phyloP scores from a whole-genome alignment of 2,797 vertebrate species.

The Hoplostethus mediterraneus region DNA sequence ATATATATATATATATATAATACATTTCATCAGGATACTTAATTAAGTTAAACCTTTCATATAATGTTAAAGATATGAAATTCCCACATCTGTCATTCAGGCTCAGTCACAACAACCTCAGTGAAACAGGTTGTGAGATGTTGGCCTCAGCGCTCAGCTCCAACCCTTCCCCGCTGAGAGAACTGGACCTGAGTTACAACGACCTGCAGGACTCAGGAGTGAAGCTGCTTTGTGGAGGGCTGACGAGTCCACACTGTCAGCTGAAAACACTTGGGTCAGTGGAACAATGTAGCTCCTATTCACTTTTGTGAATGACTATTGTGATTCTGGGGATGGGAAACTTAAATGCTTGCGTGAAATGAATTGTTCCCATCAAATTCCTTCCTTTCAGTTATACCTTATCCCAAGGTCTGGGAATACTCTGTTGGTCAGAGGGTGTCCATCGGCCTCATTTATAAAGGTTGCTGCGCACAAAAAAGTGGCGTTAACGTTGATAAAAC shows the following conservation, averaged over 20 bases:
- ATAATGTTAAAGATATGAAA: background rate
- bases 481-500: too few species aligned
- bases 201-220: constrained; percentile 10
- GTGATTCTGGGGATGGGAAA: too few species aligned
- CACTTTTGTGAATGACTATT: too few species aligned
- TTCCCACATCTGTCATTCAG: constrained; percentile 19
- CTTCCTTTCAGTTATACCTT: too few species aligned
- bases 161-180: constrained; percentile 29
- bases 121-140: constrained; percentile 30
- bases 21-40: too few species aligned
- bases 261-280: constrained; percentile 46
- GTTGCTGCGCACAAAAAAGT: too few species aligned
- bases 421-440: too few species aligned
- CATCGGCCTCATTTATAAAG: too few species aligned
- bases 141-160: constrained; percentile 34
- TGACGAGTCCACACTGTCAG: constrained; percentile 25
- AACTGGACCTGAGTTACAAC: constrained; percentile 39
- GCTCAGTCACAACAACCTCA: constrained; percentile 47
- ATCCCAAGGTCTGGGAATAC: too few species aligned
- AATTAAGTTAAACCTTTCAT: background rate
- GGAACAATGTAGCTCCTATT: background rate
- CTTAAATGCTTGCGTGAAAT: too few species aligned
- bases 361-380: too few species aligned
- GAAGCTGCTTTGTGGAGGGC: constrained; percentile 19
- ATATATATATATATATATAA: too few species aligned